Base-by-base conservation (phyloP, 2,888 invertebrate species). In the Acanthococcus lagerstroemiae region DNA sequence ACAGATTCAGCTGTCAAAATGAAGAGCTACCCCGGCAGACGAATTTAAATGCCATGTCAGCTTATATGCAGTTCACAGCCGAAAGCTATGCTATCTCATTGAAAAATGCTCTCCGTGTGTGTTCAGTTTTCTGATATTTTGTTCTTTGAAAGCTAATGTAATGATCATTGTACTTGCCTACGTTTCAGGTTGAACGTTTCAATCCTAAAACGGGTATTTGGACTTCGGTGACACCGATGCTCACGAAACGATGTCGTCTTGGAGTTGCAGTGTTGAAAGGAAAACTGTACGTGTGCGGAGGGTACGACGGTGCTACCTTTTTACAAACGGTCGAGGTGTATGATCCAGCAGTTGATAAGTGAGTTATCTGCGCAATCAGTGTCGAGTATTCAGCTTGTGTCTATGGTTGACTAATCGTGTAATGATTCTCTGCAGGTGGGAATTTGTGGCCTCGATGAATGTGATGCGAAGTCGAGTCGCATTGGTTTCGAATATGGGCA, bases 231-330 rank as follows among this genome's bases (percentile, higher is more conserved):
- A 83, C 85, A 25, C 82, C 89, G 0, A 92, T 93, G 91, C 77
- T 86, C 46, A 86, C 86, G 7, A 84, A 86, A 73, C 81, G 90
- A 44, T 92, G 92, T 76, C 83, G 92, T 5, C 78, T 92, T 5
- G 91, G 91, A 1, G 90, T 90, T 1, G 87, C 90, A 0, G 83
- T 88, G 25, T 78, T 91, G 3, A 86, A 87, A 73, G 88, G 88
- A 3, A 89, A 88, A 77, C 78, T 92, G 19, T 92, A 88, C 74
- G 90, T 86, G 37, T 88, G 87, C 73, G 90, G 89, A 17, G 89
- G 91, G 2, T 91, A 92, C 73, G 90, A 92, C 76, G 91, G 91
- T 1, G 83, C 85, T 67, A 84, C 85, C 3, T 92, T 92, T 76
- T 78, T 92, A 58, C 84, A 86, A 73, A 84, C 87, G 0, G 90